phyloP scores from a whole-genome alignment of 2,888 invertebrate genomes.

The Flabesymbios commensalis region DNA sequence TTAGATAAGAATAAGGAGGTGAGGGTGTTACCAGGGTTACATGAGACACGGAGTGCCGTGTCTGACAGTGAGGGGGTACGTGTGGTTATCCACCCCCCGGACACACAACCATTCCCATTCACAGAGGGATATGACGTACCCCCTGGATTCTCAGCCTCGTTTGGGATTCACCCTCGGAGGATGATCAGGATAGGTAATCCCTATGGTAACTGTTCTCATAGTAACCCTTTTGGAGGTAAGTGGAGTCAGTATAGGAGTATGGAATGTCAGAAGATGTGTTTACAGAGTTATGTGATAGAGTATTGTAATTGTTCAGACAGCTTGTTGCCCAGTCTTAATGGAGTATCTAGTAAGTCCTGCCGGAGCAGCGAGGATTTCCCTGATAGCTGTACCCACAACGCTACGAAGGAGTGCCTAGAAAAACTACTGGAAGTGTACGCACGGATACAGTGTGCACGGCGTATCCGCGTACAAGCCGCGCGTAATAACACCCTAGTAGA shows the following conservation, averaged over 20 bases:
- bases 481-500: slow-evolving; percentile 23
- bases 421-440: slow-evolving; percentile 23
- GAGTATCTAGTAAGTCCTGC: slow-evolving; percentile 15
- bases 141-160: slow-evolving; percentile 36
- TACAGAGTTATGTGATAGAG: slow-evolving; percentile 29
- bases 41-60: slow-evolving; percentile 32
- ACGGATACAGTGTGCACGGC: slow-evolving; percentile 26
- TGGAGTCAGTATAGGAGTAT: slow-evolving; percentile 24
- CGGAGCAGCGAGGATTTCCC: slow-evolving; percentile 26
- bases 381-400: slow-evolving; percentile 28
- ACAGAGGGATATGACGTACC: slow-evolving; percentile 37
- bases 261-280: slow-evolving; percentile 34
- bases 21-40: slow-evolving; percentile 32
- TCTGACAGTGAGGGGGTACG: slow-evolving; percentile 33
- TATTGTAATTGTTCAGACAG: slow-evolving; percentile 30
- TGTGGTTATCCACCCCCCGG: slow-evolving; percentile 36
- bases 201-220: slow-evolving; percentile 31
- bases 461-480: slow-evolving; percentile 14
- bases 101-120: slow-evolving; percentile 33
- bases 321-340: slow-evolving; percentile 20
- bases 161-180: slow-evolving; percentile 31
- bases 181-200: slow-evolving; percentile 32
- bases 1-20: slow-evolving; percentile 31
- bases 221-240: slow-evolving; percentile 25
- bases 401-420: slow-evolving; percentile 25